Conservation (phyloP, 2,888 invertebrate species). For the Synergus itoensis region DNA sequence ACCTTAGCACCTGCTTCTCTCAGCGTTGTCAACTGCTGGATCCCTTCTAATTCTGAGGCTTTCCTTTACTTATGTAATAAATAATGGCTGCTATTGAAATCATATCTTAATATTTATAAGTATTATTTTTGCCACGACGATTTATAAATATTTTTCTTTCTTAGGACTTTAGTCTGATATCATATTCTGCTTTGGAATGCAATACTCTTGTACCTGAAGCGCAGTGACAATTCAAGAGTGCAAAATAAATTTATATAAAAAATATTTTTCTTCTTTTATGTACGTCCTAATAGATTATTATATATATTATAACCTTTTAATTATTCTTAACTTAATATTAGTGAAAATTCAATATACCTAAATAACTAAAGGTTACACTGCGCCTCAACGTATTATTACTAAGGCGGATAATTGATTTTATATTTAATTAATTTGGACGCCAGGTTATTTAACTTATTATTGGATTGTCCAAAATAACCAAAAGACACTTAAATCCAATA, state of each 20-base stretch:
- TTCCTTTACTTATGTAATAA: neutral
- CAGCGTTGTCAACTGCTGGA: too few relatives aligned
- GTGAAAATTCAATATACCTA: too few relatives aligned
- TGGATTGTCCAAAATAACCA: too few relatives aligned
- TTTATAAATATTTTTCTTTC: slow-evolving; percentile 24
- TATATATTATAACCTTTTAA: too few relatives aligned
- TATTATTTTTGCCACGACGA: neutral
- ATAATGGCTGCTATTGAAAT: slow-evolving; percentile 1
- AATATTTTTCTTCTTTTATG: neutral
- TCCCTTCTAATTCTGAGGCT: neutral
- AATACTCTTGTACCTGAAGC: slow-evolving; percentile 37
- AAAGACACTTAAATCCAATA: too few relatives aligned
- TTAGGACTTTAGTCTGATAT: slow-evolving; percentile 7
- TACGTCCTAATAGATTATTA: neutral
- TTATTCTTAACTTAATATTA: too few relatives aligned
- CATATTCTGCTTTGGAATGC: slow-evolving; percentile 33
- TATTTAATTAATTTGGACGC: too few relatives aligned
- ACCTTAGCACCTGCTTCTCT: too few relatives aligned
- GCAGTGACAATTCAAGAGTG: slow-evolving; percentile 9
- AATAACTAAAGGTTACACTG: too few relatives aligned
- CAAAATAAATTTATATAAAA: neutral
- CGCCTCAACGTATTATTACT: too few relatives aligned
- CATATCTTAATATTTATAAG: slow-evolving; percentile 6
- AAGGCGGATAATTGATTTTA: too few relatives aligned
- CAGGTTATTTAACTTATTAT: too few relatives aligned